Evolutionary conservation across 2,797 vertebrate genomes (phyloP).

Genomic region (Hoplostethus mediterraneus): DNA sequence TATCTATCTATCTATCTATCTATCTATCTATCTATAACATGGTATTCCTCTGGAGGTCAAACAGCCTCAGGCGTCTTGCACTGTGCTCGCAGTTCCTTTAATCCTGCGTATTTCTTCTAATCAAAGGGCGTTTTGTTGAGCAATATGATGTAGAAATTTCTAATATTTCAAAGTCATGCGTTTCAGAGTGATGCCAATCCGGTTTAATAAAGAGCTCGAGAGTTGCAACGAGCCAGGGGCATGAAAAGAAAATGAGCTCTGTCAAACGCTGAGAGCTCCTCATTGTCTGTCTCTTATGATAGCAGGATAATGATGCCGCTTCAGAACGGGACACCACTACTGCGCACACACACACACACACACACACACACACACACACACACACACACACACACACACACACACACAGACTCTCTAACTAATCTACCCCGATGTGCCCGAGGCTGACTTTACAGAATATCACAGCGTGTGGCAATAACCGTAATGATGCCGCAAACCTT

Average conservation of each 20-base stretch:
- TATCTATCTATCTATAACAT: no score
- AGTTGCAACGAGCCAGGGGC: slow-evolving; percentile 37
- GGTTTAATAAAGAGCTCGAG: slow-evolving; percentile 42
- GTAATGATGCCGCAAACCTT: slow-evolving; percentile 42
- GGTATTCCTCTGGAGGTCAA: slow-evolving; percentile 26
- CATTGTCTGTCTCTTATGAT: slow-evolving; percentile 36
- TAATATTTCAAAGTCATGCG: no score
- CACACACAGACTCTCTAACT: slow-evolving; percentile 13
- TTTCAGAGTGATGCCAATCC: slow-evolving; percentile 32
- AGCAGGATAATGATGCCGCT: slow-evolving; percentile 33
- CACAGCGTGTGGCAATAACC: slow-evolving; percentile 27
- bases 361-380: slow-evolving; percentile 3
- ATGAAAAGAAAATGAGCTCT: slow-evolving; percentile 49
- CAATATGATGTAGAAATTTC: slow-evolving; percentile 28
- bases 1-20: no score
- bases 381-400: slow-evolving; percentile 2
- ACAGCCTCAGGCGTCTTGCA: slow-evolving; percentile 3
- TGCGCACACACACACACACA: slow-evolving; percentile 9
- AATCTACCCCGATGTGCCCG: slow-evolving; percentile 22
- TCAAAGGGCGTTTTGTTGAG: slow-evolving; percentile 46
- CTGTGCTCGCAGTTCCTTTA: neutral
- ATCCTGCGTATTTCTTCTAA: slow-evolving; percentile 25
- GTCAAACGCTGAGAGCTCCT: slow-evolving; percentile 30
- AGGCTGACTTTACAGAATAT: slow-evolving; percentile 30
- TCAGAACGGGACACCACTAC: neutral